Percentiles rank a stretch among this genome's conserved stretches.
Conservation (phyloP, 2,888 invertebrate species). For the Zelleria hepariella region DNA sequence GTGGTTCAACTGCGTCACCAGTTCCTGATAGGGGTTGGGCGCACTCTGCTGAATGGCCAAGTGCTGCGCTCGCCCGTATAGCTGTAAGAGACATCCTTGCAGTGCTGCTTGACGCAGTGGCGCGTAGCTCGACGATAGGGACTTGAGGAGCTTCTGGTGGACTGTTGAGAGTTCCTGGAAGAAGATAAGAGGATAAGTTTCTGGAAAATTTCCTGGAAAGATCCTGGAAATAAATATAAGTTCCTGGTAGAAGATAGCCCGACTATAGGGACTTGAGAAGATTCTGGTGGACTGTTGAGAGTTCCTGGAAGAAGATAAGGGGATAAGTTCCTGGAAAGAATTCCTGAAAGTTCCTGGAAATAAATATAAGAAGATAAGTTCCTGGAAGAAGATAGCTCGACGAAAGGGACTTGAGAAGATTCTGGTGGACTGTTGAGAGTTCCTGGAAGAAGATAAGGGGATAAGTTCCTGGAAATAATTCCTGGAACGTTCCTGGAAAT, state of each 20-base stretch:
- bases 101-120: conserved; percentile 55
- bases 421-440: conserved; percentile 50
- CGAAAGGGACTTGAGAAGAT: conserved; percentile 47
- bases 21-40: conserved; percentile 31
- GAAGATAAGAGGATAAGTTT: conserved; percentile 7
- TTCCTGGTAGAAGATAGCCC: too few relatives aligned
- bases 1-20: conserved; percentile 34
- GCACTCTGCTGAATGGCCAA: conserved; percentile 17
- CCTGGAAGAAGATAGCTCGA: too few relatives aligned
- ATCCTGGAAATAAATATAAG: too few relatives aligned
- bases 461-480: conserved; percentile 9
- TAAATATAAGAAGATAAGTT: too few relatives aligned
- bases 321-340: conserved; percentile 9
- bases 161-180: conserved; percentile 48
- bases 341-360: too few relatives aligned
- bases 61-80: conserved; percentile 26
- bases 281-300: conserved; percentile 53
- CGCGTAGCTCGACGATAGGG: conserved; percentile 51
- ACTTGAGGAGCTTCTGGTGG: conserved; percentile 54
- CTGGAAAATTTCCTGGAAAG: too few relatives aligned
- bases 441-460: conserved; percentile 29
- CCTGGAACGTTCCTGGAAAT: too few relatives aligned
- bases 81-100: conserved; percentile 53
- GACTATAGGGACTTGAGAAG: conserved; percentile 51
- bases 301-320: conserved; percentile 29